Percentiles rank a stretch among this genome's conserved stretches.
Conservation (phyloP, 2,113 vertebrate genomes). For the Salvelinus fontinalis region DNA sequence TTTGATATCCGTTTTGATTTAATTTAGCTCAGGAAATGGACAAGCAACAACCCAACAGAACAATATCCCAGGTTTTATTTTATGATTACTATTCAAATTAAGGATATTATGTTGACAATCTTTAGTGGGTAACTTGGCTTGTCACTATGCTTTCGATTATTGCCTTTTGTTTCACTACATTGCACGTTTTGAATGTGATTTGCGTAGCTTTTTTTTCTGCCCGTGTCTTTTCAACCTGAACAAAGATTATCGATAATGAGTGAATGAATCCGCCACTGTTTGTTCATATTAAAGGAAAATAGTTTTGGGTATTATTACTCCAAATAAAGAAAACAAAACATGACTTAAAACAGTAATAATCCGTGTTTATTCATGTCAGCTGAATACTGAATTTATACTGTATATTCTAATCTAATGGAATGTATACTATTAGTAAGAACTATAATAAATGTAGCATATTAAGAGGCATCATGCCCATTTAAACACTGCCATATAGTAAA, state of each 20-base stretch:
- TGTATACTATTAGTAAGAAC: too few species aligned
- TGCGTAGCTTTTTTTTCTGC: slow-evolving; percentile 26
- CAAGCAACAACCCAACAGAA: background rate
- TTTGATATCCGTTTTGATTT: slow-evolving; percentile 15
- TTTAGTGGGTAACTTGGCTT: slow-evolving; percentile 20
- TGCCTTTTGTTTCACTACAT: slow-evolving; percentile 12
- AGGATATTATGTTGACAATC: slow-evolving; percentile 11
- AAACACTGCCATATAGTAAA: background rate
- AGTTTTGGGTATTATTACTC: slow-evolving; percentile 19
- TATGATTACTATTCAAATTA: background rate
- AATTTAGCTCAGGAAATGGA: slow-evolving; percentile 14
- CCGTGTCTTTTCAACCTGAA: slow-evolving; percentile 30
- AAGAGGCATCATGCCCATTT: background rate
- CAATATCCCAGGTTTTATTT: background rate
- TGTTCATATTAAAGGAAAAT: slow-evolving; percentile 7
- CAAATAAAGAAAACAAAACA: background rate
- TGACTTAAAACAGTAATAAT: background rate
- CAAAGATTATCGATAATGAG: background rate
- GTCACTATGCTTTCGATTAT: slow-evolving; percentile 28
- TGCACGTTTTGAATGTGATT: slow-evolving; percentile 24
- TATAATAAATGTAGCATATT: background rate
- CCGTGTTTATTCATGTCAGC: background rate
- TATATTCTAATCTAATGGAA: background rate
- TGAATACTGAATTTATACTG: background rate
- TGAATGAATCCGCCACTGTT: background rate